Percentiles rank a stretch among this genome's conserved stretches.
Evolutionary conservation across 2,888 invertebrate species (phyloP).

Genomic region (Tetragonula carbonaria): DNA sequence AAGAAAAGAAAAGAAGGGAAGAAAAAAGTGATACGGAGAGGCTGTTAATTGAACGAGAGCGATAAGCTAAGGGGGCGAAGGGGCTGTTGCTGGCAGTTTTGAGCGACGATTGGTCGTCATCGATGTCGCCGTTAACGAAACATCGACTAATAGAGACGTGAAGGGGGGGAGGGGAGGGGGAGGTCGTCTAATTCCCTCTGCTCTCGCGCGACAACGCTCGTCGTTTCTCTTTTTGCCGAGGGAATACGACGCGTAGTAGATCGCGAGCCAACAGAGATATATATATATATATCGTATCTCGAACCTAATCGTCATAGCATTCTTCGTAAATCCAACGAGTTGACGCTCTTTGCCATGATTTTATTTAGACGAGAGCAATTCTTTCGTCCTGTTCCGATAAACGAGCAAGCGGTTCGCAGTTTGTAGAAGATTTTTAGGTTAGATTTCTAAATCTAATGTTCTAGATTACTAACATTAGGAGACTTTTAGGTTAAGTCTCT

Average conservation of each 20-base stretch:
- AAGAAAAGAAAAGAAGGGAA: slow-evolving; percentile 8
- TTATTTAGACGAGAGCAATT: too few species aligned
- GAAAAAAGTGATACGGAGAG: slow-evolving; percentile 41
- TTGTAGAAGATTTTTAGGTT: too few species aligned
- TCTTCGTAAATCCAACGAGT: not conserved
- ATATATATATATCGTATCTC: too few species aligned
- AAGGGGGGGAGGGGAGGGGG: not conserved
- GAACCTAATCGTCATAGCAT: too few species aligned
- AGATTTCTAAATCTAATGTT: too few species aligned
- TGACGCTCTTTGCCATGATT: too few species aligned
- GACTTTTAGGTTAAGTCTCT: too few species aligned
- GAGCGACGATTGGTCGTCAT: slow-evolving; percentile 53
- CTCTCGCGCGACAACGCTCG: slow-evolving; percentile 55
- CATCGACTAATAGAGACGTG: slow-evolving; percentile 55
- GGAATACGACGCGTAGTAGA: not conserved
- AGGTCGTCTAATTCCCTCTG: slow-evolving; percentile 61
- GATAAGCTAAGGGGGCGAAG: slow-evolving; percentile 57
- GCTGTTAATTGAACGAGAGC: slow-evolving; percentile 46
- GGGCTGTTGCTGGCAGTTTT: slow-evolving; percentile 53
- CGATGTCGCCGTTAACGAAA: slow-evolving; percentile 53
- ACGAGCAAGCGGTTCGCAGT: too few species aligned
- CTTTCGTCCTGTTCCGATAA: too few species aligned
- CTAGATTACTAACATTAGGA: too few species aligned
- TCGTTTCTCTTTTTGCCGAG: not conserved
- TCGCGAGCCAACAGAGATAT: not conserved